Evolutionary conservation across 2,888 invertebrate genomes (phyloP).

Genomic region (Drosophila stalkeri): DNA sequence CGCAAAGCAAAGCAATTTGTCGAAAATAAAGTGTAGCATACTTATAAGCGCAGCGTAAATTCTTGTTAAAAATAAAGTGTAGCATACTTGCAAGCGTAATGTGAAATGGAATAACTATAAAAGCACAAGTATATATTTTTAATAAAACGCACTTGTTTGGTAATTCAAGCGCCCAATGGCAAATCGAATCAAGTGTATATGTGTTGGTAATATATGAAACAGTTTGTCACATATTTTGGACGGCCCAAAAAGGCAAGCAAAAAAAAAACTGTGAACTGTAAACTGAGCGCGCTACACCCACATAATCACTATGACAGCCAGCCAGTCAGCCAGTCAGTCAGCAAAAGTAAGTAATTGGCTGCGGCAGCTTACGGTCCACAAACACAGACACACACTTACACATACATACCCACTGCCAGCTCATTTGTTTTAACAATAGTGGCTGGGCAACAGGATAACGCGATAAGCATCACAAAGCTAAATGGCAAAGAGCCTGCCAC

Average conservation of each 20-base stretch:
- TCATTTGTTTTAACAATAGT: constrained; percentile 60
- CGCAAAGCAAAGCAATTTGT: neutral
- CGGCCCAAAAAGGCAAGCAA: constrained; percentile 2
- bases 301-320: constrained; percentile 41
- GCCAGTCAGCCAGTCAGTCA: constrained; percentile 7
- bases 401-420: constrained; percentile 20
- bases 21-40: constrained; percentile 16
- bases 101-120: constrained; percentile 10
- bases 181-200: constrained; percentile 48
- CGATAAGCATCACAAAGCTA: constrained; percentile 60
- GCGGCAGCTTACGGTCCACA: constrained; percentile 25
- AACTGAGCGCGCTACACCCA: constrained; percentile 17
- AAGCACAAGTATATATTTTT: constrained; percentile 33
- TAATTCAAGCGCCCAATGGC: constrained; percentile 29
- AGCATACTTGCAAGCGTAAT: constrained; percentile 1
- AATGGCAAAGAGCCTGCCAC: constrained; percentile 31
- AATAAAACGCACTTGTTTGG: constrained; percentile 47
- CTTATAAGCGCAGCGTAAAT: constrained; percentile 3
- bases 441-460: constrained; percentile 38
- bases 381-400: constrained; percentile 13
- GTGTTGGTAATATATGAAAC: constrained; percentile 13
- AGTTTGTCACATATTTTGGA: constrained; percentile 22
- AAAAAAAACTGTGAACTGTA: constrained; percentile 1
- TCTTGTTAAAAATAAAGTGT: constrained; percentile 15
- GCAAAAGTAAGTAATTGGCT: constrained; percentile 37